Percentiles rank a stretch among this genome's conserved stretches.
These are phyloP conservation scores for Leptinotarsa tumamoca DNA, from an alignment of 2,888 invertebrate species.

Conservation along the genomic window DNA sequence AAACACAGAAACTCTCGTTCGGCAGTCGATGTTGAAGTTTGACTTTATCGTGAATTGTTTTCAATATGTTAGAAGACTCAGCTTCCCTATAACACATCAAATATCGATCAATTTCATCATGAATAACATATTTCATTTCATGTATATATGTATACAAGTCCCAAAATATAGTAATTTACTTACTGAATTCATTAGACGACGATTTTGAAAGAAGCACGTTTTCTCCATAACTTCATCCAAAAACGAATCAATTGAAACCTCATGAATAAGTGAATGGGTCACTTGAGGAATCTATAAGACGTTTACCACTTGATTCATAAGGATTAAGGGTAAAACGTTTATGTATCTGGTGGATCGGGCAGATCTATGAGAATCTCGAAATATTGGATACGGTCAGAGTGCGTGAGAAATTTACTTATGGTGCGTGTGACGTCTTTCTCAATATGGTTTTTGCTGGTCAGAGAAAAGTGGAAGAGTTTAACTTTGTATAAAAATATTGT, in stretches of 20 bases:
- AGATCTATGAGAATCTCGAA: background rate
- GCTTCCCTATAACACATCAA: too few relatives aligned
- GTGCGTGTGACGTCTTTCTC: background rate
- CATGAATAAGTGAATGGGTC: background rate
- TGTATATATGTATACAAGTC: too few relatives aligned
- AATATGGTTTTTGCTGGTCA: background rate
- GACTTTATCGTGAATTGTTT: too few relatives aligned
- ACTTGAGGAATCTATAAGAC: background rate
- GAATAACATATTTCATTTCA: too few relatives aligned
- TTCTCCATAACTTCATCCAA: background rate
- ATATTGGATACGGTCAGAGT: background rate
- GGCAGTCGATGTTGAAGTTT: too few relatives aligned
- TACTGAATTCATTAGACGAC: background rate
- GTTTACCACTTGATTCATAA: background rate
- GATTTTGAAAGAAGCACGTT: background rate
- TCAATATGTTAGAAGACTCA: too few relatives aligned
- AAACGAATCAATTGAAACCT: background rate
- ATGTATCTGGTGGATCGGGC: background rate
- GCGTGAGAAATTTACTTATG: constrained; percentile 1
- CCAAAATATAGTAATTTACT: background rate
- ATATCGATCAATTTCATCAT: too few relatives aligned
- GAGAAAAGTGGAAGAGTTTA: background rate
- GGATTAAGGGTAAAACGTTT: background rate
- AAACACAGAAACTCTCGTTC: too few relatives aligned
- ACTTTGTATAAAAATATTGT: too few relatives aligned